phyloP scores from a whole-genome alignment of 92 coral and sea anemone genomes.

The Muricea muricata region DNA sequence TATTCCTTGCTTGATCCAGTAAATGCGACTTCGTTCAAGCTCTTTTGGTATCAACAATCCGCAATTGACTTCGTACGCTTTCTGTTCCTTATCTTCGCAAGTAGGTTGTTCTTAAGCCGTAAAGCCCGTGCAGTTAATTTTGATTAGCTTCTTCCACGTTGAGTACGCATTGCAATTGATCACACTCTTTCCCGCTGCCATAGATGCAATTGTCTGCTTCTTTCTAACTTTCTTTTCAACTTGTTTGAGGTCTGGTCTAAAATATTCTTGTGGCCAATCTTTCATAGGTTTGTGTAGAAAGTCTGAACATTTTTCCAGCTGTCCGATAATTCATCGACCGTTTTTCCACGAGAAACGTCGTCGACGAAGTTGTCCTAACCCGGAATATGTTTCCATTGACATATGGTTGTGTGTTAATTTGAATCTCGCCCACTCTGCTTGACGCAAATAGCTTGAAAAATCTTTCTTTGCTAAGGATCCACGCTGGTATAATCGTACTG shows the following conservation, averaged over 20 bases:
- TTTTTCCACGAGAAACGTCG: conserved; percentile 56
- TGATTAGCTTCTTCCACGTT: conserved; percentile 4
- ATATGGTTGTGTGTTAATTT: no score
- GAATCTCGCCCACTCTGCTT: conserved; percentile 47
- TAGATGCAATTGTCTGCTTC: neutral
- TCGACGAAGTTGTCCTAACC: no score
- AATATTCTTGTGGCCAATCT: neutral
- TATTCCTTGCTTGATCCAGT: neutral
- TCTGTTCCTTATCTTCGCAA: neutral
- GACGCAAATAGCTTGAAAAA: conserved; percentile 52
- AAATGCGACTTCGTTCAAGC: neutral
- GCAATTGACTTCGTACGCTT: neutral
- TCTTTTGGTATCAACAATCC: neutral
- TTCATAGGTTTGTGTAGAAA: conserved; percentile 9
- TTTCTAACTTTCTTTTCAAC: neutral
- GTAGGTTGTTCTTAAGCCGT: neutral
- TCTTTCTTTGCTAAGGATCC: conserved; percentile 51
- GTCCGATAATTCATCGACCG: conserved; percentile 31
- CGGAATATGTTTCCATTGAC: no score
- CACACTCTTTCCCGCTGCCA: neutral
- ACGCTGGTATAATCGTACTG: conserved; percentile 49
- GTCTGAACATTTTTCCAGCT: conserved; percentile 44
- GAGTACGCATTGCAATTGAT: neutral
- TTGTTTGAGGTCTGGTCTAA: neutral
- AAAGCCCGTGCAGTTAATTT: neutral